Conservation (phyloP, 1,140 invertebrate species). For the Zaprionus nigranus region DNA sequence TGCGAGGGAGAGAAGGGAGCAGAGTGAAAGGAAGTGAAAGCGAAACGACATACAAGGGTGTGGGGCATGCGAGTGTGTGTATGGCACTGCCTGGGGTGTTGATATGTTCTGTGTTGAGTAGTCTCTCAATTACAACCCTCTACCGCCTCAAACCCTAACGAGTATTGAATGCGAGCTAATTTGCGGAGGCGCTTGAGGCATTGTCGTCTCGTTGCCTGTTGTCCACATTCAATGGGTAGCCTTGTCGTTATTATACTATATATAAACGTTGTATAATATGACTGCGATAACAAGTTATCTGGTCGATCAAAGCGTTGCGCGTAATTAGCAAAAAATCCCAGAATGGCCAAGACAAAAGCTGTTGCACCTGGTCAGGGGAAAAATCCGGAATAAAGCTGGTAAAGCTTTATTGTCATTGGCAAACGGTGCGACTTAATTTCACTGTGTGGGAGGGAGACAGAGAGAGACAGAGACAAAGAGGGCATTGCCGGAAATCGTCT, state of each 20-base stretch:
- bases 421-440: conserved; percentile 75
- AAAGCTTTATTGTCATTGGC: conserved; percentile 54
- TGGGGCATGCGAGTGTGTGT: background rate
- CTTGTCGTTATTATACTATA: background rate
- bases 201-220: background rate
- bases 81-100: conserved; percentile 35
- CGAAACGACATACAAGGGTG: conserved; percentile 30
- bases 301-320: conserved; percentile 32
- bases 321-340: conserved; percentile 50
- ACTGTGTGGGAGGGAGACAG: conserved; percentile 3
- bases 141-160: background rate
- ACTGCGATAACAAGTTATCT: conserved; percentile 12
- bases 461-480: background rate
- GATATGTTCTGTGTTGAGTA: background rate
- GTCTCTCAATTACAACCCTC: background rate
- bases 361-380: conserved; percentile 35
- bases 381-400: background rate
- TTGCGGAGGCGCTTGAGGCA: conserved; percentile 29
- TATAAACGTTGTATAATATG: background rate
- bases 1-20: background rate
- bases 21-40: conserved; percentile 30
- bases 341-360: conserved; percentile 25
- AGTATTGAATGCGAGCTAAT: conserved; percentile 55
- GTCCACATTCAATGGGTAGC: conserved; percentile 9
- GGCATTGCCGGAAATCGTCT: conserved; percentile 72